Evolutionary conservation across 2,113 vertebrate genomes (phyloP), one percentile per base, ranked within the genome.

Genomic region (Meles meles): DNA sequence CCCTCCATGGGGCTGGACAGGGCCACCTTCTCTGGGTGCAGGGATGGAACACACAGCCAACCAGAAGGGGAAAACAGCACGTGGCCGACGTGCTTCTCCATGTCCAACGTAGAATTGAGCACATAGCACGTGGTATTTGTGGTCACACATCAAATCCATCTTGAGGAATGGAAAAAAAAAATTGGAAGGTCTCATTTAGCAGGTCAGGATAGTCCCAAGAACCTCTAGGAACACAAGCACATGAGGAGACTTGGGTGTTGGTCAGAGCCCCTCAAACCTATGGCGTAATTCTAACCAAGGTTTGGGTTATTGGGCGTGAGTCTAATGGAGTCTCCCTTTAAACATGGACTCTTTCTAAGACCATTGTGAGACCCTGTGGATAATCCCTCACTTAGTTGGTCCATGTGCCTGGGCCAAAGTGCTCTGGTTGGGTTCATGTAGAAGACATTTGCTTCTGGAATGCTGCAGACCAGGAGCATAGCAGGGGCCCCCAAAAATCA

Each of bases 121-220:
- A 29, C 29, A 3, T 21, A 18, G 3, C 27, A 3, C 4, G 5
- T 2, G 6, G 10, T 14, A 4, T 20, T 8, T 0, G 0, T 17
- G 23, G 20, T 37, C 21, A 1, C 21, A 4, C 0, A 0, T 7
- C 3, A 3, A 23, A 29, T 6, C 17, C 9, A 0, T 34, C 31
- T 44, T 31, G 14, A 17, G 9, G 25, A 29, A 2, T 15, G 85
- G 42, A 59, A 44, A 18, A 4, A 18, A 4, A 31, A 7, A 2
- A 8, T 17, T 14, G 14, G 20, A 27, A 7, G 37, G 8, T 5
- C 9, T 83, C 69, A 10, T 71, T 39, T 2, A 77, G 69, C 18
- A 77, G 12, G 0, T 67, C 57, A 39, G 47, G 47, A 15, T 0
- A 15, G 67, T 6, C 18, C 2, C 15, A 29, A 29, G 74, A 37